Evolutionary conservation across 2,113 vertebrate species (phyloP).

Genomic region (Zosterops borbonicus): DNA sequence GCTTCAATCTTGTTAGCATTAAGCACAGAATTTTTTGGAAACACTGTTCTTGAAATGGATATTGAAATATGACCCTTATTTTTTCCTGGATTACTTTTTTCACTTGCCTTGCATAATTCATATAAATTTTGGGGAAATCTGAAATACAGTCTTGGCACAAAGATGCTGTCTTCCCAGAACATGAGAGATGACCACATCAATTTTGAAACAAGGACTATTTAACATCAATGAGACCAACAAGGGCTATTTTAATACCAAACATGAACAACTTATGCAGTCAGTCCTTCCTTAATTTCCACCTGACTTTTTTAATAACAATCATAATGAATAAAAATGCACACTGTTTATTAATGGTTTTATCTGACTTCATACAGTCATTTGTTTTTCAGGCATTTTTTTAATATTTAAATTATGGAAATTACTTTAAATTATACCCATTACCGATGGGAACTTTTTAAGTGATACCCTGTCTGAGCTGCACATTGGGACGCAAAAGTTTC

Average conservation of each 20-base stretch:
- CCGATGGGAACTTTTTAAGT: not conserved
- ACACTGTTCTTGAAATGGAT: not conserved
- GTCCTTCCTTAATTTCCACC: not conserved
- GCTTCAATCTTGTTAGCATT: not conserved
- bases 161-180: not conserved
- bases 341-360: not conserved
- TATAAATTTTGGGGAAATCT: not conserved
- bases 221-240: not conserved
- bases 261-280: not conserved
- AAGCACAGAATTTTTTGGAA: not conserved
- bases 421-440: not conserved
- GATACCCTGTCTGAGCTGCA: accelerated
- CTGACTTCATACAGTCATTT: not conserved
- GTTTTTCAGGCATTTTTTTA: not conserved
- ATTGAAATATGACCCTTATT: not conserved
- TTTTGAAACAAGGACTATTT: not conserved
- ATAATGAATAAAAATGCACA: not conserved
- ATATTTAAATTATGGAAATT: not conserved
- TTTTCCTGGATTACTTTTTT: not conserved
- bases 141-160: not conserved
- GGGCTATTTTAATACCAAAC: not conserved
- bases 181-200: not conserved
- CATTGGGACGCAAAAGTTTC: not conserved
- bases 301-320: not conserved
- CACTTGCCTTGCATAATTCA: not conserved